These are phyloP conservation scores for Stenodera caucasica DNA, from an alignment of 2,888 invertebrate species.

Conservation along the genomic window DNA sequence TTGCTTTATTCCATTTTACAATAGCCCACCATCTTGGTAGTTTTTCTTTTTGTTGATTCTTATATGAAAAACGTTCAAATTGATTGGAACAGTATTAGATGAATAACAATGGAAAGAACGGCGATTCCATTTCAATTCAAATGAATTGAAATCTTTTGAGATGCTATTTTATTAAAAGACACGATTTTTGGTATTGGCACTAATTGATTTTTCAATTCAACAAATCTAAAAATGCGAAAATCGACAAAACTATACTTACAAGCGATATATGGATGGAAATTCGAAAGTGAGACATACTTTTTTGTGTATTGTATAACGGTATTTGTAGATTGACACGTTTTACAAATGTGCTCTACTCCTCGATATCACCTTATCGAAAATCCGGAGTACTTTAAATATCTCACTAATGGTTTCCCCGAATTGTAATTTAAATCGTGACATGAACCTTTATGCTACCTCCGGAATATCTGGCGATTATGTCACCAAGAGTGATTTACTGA, in stretches of 20 bases:
- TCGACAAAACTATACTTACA: background rate
- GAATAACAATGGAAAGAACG: slow-evolving; percentile 7
- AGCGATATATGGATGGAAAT: background rate
- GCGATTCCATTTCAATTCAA: background rate
- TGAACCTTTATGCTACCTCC: slow-evolving; percentile 39
- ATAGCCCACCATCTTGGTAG: background rate
- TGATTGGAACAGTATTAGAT: slow-evolving; percentile 8
- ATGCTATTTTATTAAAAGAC: background rate
- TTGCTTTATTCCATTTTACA: slow-evolving; percentile 13
- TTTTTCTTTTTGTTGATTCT: slow-evolving; percentile 1
- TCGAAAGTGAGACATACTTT: background rate
- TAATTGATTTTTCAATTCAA: slow-evolving; percentile 1
- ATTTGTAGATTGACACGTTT: slow-evolving; percentile 13
- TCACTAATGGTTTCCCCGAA: slow-evolving; percentile 35
- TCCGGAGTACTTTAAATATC: slow-evolving; percentile 31
- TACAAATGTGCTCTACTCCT: slow-evolving; percentile 22
- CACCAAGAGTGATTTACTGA: slow-evolving; percentile 38
- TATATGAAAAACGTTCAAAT: slow-evolving; percentile 10
- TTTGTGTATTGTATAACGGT: slow-evolving; percentile 1
- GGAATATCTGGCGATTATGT: slow-evolving; percentile 39
- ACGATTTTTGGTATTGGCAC: background rate
- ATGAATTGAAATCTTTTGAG: background rate
- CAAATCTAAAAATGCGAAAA: background rate
- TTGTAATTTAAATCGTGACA: slow-evolving; percentile 39
- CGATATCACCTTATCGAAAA: slow-evolving; percentile 27